Evolutionary conservation across 1,140 invertebrate genomes (phyloP), one percentile per base, ranked within the genome.

Genomic region (Anoplophora glabripennis): DNA sequence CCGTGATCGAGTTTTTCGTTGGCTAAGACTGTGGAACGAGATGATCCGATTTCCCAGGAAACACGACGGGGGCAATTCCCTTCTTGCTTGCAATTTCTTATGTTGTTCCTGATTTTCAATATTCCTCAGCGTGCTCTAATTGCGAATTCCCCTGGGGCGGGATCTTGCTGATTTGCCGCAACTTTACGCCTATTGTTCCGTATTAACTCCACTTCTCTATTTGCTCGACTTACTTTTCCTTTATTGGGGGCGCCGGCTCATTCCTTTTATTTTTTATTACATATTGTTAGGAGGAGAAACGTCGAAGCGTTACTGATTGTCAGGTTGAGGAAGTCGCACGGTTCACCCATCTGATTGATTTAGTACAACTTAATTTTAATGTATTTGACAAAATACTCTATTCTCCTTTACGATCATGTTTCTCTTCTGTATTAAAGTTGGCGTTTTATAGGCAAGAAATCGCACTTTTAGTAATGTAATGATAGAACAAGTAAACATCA

Each of bases 121-220:
- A 53, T 42, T 28, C 21, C 10, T 21, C 52, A 53, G 36, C 9
- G 41, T 28, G 52, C 11, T 14, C 52, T 53, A 53, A 53, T 53
- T 53, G 52, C 14, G 36, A 53, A 53, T 53, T 53, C 36, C 21
- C 52, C 21, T n/a, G 14, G 38, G 17, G 48, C 12, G 33, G 15
- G 33, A 51, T 33, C 48, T 51, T 37, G 17, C 14, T 34, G 48
- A 51, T 51, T 51, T 51, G 28, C 48, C 35, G 33, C 35, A 51
- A 51, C 48, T 51, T 37, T 18, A 37, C 33, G 34, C 17, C 38
- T 17, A 41, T 41, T 41, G 38, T 41, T 41, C 38, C 7, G 35
- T 51, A 51, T 51, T 51, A 51, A 51, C 48, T 37, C 17, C 28
- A 51, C 28, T 51, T 51, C 48, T 33, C 11, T 51, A 51, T 51